Conservation (phyloP, 2,888 invertebrate species). For the Oscheius myriophilus region DNA sequence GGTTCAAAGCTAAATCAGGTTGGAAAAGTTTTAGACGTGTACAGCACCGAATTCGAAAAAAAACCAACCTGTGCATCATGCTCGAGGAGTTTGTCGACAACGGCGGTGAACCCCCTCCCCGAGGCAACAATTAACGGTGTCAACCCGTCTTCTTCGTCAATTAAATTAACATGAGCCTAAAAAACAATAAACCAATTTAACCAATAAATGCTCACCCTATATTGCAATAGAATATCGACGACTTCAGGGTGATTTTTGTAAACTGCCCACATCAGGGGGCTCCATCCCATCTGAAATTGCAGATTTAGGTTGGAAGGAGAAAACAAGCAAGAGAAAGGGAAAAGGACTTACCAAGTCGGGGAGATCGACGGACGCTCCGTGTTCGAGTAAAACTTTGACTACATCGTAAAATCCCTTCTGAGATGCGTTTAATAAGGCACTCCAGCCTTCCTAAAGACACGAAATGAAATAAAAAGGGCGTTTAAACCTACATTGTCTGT, state of each 20-base stretch:
- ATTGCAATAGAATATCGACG: slow-evolving; percentile 81
- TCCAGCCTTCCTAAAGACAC: slow-evolving; percentile 70
- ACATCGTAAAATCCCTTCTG: slow-evolving; percentile 87
- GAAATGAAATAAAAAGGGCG: background rate
- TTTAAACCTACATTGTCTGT: slow-evolving; percentile 61
- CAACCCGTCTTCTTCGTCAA: slow-evolving; percentile 81
- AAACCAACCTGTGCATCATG: slow-evolving; percentile 76
- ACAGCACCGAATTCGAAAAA: background rate
- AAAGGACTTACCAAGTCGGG: slow-evolving; percentile 53
- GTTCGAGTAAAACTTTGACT: slow-evolving; percentile 83
- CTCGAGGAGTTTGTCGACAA: slow-evolving; percentile 83
- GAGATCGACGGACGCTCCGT: slow-evolving; percentile 70
- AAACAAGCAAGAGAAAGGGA: too few relatives aligned
- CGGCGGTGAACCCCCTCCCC: slow-evolving; percentile 85
- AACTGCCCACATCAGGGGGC: slow-evolving; percentile 94
- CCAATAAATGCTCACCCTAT: slow-evolving; percentile 69
- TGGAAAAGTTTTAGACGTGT: too few relatives aligned
- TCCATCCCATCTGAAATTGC: slow-evolving; percentile 83
- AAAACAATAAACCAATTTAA: slow-evolving; percentile 1
- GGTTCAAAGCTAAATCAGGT: too few relatives aligned
- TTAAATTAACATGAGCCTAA: slow-evolving; percentile 88
- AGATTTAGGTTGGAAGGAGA: background rate
- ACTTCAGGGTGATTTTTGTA: slow-evolving; percentile 84
- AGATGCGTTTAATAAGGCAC: slow-evolving; percentile 89
- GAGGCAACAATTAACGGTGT: slow-evolving; percentile 68